phyloP scores from a whole-genome alignment of 2,113 vertebrate genomes.

The Sinocyclocheilus anshuiensis region DNA sequence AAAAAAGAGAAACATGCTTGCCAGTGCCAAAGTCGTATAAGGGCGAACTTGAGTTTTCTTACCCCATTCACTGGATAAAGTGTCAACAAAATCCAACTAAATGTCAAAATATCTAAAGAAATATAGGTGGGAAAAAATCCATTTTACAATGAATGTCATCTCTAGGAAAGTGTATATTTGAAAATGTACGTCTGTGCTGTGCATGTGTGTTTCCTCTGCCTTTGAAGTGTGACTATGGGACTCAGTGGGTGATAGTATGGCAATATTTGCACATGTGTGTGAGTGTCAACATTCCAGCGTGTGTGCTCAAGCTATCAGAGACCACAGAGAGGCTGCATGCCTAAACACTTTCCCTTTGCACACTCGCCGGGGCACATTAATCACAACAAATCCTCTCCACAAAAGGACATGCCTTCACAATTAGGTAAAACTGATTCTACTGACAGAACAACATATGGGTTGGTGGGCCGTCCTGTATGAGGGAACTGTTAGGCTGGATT shows the following conservation, averaged over 20 bases:
- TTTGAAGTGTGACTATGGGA: constrained; percentile 15
- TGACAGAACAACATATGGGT: background rate
- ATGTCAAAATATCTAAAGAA: constrained; percentile 1
- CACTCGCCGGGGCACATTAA: background rate
- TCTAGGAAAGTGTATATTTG: background rate
- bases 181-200: no score
- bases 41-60: background rate
- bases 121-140: background rate
- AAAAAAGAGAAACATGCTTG: background rate
- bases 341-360: constrained; percentile 7
- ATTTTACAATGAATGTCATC: background rate
- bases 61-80: no score
- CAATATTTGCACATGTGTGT: constrained; percentile 10
- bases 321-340: constrained; percentile 9
- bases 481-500: no score
- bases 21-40: background rate
- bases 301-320: constrained; percentile 10
- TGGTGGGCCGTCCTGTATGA: background rate
- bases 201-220: background rate
- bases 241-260: background rate
- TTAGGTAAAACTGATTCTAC: constrained; percentile 1
- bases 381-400: background rate
- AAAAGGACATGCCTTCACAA: constrained; percentile 11
- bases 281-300: constrained; percentile 21
- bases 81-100: no score